Base-by-base conservation (phyloP, 2,888 invertebrate genomes). In the Fissipunctia ypsillon region DNA sequence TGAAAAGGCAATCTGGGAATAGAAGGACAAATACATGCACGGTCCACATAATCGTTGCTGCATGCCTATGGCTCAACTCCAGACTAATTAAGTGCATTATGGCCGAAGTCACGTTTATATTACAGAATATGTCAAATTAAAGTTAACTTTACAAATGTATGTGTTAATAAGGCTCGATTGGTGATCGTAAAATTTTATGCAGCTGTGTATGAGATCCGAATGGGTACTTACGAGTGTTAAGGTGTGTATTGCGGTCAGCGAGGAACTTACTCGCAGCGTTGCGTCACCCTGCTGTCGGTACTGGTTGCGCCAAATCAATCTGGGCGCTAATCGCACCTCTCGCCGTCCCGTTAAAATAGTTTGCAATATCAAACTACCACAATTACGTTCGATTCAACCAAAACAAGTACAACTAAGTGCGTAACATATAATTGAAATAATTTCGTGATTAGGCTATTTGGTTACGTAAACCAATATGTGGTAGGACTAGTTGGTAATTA, bases 261-360 rank as follows among this genome's bases (percentile, higher is more conserved):
- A 88, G 88, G 91, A 89, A 90, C 89, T 85, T 83, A 88, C 87
- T 89, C 87, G 86, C 85, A 80, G 80, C 73, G 87, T 92, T 92
- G 90, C 92, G 90, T 91, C 91, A 92, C 87, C 79, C 78, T 73
- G 82, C 90, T 87, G 90, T 90, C 90, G 88, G 90, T 90, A 89
- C 89, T 89, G 87, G 92, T 93, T 94, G 93, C 93, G 92, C 91
- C 92, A 93, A 94, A 94, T 95, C 94, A 93, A 94, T 94, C 94
- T 84, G 86, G 86, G 80, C 88, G 81, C 90, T 93, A 93, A 94
- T 93, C 90, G 89, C 89, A 91, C 91, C 91, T 91, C 91, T 91
- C 91, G 89, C 88, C 85, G 85, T 87, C 83, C 87, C 85, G 81
- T 88, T 87, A 83, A 89, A 90, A 88, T 91, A 89, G 87, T 90